Evolutionary conservation across 2,113 vertebrate species (phyloP).

Genomic region (Cairina moschata): DNA sequence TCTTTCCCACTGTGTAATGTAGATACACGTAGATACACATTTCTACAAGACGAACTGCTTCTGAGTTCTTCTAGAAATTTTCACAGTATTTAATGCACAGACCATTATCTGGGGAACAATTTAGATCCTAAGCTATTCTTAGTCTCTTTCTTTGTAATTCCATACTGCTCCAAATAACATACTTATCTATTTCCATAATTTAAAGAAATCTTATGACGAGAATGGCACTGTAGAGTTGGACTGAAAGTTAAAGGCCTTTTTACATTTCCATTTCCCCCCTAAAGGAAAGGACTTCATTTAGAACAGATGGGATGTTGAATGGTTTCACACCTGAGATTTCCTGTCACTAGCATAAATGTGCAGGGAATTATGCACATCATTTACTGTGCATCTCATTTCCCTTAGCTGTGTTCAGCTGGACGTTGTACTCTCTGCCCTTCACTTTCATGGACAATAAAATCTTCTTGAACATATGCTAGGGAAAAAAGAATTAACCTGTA

Average conservation of each 20-base stretch:
- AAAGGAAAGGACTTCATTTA: not conserved
- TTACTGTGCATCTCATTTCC: not conserved
- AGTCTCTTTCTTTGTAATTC: not conserved
- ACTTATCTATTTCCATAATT: not conserved
- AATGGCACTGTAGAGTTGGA: rapidly evolving
- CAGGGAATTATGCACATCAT: not conserved
- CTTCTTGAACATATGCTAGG: not conserved
- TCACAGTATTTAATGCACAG: not conserved
- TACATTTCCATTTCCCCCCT: not conserved
- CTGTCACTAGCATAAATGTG: not conserved
- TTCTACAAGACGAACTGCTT: not conserved
- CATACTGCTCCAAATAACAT: not conserved
- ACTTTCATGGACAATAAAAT: not conserved
- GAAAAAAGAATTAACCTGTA: not conserved
- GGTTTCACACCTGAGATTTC: not conserved
- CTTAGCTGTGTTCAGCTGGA: not conserved
- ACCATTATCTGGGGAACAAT: rapidly evolving
- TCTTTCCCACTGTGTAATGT: not conserved
- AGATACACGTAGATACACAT: not conserved
- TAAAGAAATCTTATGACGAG: not conserved
- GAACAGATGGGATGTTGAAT: not conserved
- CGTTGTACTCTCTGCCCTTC: not conserved
- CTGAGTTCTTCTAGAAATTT: not conserved
- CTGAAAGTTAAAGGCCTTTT: not conserved
- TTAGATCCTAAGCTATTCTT: not conserved